Percentiles rank a stretch among this genome's conserved stretches.
Conservation (phyloP, 2,797 vertebrate genomes). For the Lophius americanus region DNA sequence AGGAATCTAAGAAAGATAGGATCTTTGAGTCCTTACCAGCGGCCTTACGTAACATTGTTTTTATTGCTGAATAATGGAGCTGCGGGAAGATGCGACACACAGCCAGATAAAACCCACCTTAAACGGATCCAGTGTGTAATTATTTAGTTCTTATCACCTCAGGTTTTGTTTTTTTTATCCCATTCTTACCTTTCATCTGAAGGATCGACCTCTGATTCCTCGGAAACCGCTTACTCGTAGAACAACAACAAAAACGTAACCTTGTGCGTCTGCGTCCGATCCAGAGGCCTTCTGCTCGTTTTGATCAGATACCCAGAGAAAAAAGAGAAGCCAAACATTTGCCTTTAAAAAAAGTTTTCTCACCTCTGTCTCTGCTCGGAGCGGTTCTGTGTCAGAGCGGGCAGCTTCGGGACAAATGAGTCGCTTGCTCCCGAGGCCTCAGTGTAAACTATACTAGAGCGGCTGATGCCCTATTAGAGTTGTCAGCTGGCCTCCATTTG, state of each 20-base stretch:
- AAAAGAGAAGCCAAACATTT: neutral
- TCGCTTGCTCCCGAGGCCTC: slow-evolving; percentile 25
- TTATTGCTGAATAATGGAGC: neutral
- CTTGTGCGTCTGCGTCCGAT: slow-evolving; percentile 3
- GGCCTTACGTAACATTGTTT: neutral
- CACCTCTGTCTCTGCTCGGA: neutral
- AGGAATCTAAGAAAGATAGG: too few species aligned
- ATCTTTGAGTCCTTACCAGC: neutral
- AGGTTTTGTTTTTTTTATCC: slow-evolving; percentile 8
- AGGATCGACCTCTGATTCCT: neutral
- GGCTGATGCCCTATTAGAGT: slow-evolving; percentile 30
- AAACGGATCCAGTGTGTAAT: slow-evolving; percentile 3
- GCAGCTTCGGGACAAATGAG: slow-evolving; percentile 34
- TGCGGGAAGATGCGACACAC: neutral
- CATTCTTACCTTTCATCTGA: slow-evolving; percentile 22
- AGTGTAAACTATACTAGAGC: slow-evolving; percentile 11
- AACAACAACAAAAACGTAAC: slow-evolving; percentile 7
- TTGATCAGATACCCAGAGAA: slow-evolving; percentile 27
- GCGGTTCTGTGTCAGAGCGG: slow-evolving; percentile 7
- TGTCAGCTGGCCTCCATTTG: slow-evolving; percentile 33
- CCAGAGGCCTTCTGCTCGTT: neutral
- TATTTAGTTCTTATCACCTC: neutral
- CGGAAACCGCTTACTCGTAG: slow-evolving; percentile 7
- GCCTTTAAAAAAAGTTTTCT: slow-evolving; percentile 1
- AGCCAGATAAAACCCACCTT: neutral